Evolutionary conservation across 2,797 vertebrate genomes (phyloP).

Genomic region (Alauda arvensis): DNA sequence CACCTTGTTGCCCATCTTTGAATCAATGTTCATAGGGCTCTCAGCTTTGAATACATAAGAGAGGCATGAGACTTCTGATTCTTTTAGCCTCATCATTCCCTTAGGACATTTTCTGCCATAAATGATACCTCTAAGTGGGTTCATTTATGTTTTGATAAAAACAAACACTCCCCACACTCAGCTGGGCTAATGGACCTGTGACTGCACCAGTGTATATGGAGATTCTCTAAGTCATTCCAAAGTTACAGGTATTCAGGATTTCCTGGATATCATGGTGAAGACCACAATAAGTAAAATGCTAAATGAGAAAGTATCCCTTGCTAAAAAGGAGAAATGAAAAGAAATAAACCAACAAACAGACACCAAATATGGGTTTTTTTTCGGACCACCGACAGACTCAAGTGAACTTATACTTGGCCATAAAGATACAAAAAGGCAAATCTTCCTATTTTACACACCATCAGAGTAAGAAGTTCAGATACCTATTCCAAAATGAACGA

Average conservation of each 20-base stretch:
- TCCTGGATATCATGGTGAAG: not conserved
- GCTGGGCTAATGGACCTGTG: not conserved
- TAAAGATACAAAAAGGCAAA: not conserved
- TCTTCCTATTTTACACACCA: not conserved
- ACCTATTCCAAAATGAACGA: not conserved
- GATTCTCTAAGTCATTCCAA: not conserved
- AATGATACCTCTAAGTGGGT: not conserved
- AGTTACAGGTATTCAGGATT: not conserved
- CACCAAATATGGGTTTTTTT: not conserved
- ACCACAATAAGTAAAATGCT: not conserved
- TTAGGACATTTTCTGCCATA: not conserved
- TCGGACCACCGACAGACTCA: not conserved
- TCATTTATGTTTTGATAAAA: not conserved
- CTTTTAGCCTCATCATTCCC: not conserved
- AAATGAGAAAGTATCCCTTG: not conserved
- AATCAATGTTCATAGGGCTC: not conserved
- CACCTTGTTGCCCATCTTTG: not conserved
- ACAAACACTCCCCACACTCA: accelerated
- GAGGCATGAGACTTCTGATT: not conserved
- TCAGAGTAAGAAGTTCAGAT: not conserved
- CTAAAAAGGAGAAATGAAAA: not conserved
- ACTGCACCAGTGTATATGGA: not conserved
- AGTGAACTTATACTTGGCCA: not conserved
- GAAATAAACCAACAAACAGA: accelerated
- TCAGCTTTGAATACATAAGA: not conserved